Conservation (phyloP, 1,140 invertebrate species). For the Drosophila grimshawi region DNA sequence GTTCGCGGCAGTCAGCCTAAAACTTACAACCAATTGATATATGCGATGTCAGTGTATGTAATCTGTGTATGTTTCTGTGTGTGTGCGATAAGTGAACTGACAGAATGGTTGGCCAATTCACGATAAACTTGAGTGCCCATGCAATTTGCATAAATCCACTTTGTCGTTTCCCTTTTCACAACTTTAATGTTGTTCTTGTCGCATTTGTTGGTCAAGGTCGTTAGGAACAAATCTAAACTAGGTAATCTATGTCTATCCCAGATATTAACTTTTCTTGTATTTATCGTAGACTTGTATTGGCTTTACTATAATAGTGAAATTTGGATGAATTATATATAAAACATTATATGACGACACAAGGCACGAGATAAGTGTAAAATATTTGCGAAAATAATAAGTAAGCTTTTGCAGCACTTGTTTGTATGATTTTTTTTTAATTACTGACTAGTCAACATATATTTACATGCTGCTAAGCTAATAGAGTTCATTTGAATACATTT, state of each 20-base stretch:
- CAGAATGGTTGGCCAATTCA: conserved; percentile 42
- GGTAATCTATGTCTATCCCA: no score
- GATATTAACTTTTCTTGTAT: no score
- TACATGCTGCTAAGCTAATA: conserved; percentile 28
- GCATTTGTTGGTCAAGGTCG: conserved; percentile 39
- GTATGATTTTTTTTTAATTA: neutral
- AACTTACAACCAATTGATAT: conserved; percentile 76
- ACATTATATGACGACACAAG: no score
- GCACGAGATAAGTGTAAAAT: no score
- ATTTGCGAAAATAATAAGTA: no score
- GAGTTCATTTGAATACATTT: conserved; percentile 65
- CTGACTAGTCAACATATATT: neutral
- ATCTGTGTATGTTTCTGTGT: conserved; percentile 30
- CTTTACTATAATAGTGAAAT: no score
- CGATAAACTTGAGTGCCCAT: conserved; percentile 35
- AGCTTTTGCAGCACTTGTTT: no score
- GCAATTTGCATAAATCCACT: conserved; percentile 60
- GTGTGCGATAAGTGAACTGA: conserved; percentile 64
- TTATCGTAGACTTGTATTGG: no score
- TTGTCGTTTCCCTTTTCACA: neutral
- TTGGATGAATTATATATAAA: no score
- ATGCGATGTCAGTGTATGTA: conserved; percentile 50
- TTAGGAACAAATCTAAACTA: neutral
- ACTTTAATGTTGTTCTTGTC: conserved; percentile 28
- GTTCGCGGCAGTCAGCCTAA: conserved; percentile 55